phyloP scores from a whole-genome alignment of 2,113 vertebrate genomes.

The Trichomycterus rosablanca region DNA sequence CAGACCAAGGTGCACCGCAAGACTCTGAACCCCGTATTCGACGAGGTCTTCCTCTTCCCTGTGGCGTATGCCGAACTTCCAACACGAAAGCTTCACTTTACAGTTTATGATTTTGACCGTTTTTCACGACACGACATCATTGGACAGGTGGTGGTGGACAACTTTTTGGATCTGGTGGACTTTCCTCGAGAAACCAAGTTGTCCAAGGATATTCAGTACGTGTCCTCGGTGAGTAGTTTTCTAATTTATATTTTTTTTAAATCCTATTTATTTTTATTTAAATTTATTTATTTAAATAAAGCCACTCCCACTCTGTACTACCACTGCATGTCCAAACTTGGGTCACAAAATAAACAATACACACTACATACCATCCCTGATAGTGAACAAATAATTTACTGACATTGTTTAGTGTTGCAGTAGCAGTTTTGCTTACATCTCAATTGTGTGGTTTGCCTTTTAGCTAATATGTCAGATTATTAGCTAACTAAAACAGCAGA shows the following conservation, averaged over 20 bases:
- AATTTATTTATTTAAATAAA: no score
- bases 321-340: no score
- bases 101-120: constrained; percentile 96
- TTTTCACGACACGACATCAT: constrained; percentile 98
- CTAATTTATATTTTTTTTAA: neutral
- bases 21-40: constrained; percentile 94
- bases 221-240: constrained; percentile 86
- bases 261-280: no score
- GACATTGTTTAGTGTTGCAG: no score
- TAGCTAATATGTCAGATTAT: no score
- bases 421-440: no score
- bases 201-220: constrained; percentile 91
- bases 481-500: no score
- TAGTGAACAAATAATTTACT: no score
- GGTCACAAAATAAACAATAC: no score
- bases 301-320: no score
- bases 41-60: constrained; percentile 97
- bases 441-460: no score
- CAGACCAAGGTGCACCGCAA: constrained; percentile 99
- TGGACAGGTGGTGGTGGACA: constrained; percentile 95
- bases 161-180: constrained; percentile 96
- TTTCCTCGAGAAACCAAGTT: constrained; percentile 95
- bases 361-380: no score
- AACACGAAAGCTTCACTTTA: constrained; percentile 94
- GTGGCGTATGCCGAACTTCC: constrained; percentile 93